Base-by-base conservation (phyloP, 2,113 vertebrate species). In the Tyto alba region DNA sequence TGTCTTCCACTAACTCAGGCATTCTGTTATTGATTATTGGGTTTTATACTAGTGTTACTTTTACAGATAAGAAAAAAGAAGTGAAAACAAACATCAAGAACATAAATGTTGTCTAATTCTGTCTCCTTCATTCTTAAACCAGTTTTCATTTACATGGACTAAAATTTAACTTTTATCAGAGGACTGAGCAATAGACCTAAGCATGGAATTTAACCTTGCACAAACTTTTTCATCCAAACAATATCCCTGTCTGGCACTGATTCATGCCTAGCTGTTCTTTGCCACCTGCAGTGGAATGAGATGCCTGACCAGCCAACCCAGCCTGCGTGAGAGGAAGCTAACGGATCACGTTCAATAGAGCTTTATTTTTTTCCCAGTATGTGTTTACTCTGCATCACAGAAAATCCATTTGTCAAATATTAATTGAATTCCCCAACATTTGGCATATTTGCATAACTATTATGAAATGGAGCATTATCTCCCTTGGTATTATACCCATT, bases 371-470 rank as follows among this genome's bases (percentile, higher is more conserved):
- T 78, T 32, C 87, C 41, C 78, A 80, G 78, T 88, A 91, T 79
- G 74, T 96, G 88, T 96, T 97, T 97, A 96, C 55, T 79, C n/a
- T 89, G 78, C 78, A 88, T 91, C 72, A 83, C 74, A 83, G 82
- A 89, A 88, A 93, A 96, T 77, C 91, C 85, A 88, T 96, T 97
- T 96, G 94, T 94, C 90, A 93, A 94, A 95, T 94, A 97, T 94
- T 97, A 97, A 96, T 95, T 97, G 95, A 96, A 94, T 97, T 96
- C 95, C 80, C 90, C 67, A 94, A 94, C 96, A 97, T 96, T 97
- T 96, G 93, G 93, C 72, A 83, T 96, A 97, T 96, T 97, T 96
- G 96, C 96, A 97, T 97, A 97, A 96, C 88, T 95, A 88, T 94
- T 95, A 94, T 94, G 85, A 96, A 90, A 95, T 10, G 77, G 78